Evolutionary conservation across 1,140 invertebrate species (phyloP), one percentile per base, ranked within the genome.

Genomic region (Lepeophtheirus salmonis): DNA sequence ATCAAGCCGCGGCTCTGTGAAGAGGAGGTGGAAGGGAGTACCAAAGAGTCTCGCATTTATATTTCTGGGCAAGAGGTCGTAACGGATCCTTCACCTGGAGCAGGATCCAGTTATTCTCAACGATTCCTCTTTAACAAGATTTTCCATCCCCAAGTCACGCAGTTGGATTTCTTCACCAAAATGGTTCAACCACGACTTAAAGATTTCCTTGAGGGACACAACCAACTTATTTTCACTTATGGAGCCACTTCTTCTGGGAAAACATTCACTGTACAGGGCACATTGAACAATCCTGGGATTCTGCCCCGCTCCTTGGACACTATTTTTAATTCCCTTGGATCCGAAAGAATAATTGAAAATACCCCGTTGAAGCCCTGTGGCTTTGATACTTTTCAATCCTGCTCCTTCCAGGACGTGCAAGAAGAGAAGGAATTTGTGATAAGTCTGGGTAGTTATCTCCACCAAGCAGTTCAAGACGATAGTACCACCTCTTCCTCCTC

Each of bases 241-340:
- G 88, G 88, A 66, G 81, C 83, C 1, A 83, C 81, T n/a, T 82
- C 79, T 68, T 79, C 79, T 16, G 88, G 89, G 0, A 94, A 92
- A 71, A 91, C 89, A 0, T 89, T 80, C 66, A 92, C 89, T 0
- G 77, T 92, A 50, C 80, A 88, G 69, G 78, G 83, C 0, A 82
- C 80, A 17, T 74, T 78, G 1, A 70, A 71, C 13, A 73, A 80
- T 41, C 83, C 83, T 13, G 88, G 87, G 2, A 76, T 91, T 24
- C 77, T 91, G 56, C 86, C 86, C 0, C 74, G 86, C 16, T 78
- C 83, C 0, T 66, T 92, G 12, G 84, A 87, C 67, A 81, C 82
- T 66, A 71, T 91, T 0, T 92, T 90, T 64, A 77, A 69, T 66
- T 69, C 66, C 41, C 67, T 77, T 58, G 68, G 69, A 62, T n/a